Evolutionary conservation across 2,113 vertebrate genomes (phyloP).

Genomic region (Mionectes macconnelli): DNA sequence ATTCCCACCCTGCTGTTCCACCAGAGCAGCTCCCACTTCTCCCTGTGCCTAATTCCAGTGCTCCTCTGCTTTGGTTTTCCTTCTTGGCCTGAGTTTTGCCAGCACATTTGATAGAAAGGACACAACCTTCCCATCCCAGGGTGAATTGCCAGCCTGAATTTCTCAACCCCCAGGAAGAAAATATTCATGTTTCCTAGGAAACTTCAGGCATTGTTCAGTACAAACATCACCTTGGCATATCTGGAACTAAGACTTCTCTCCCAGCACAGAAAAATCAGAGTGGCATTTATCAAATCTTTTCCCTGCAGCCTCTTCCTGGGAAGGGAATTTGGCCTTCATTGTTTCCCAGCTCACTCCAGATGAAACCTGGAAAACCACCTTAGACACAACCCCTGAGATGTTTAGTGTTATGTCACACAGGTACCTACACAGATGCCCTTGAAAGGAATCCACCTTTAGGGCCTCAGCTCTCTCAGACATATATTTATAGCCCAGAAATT

Average conservation of each 20-base stretch:
- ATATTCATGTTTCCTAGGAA: conserved; percentile 20
- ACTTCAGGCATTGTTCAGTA: not conserved
- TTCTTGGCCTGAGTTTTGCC: not conserved
- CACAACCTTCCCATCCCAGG: not conserved
- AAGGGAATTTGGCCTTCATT: not conserved
- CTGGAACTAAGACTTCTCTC: not conserved
- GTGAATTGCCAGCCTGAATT: not conserved
- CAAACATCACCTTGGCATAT: not conserved
- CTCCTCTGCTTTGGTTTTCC: not conserved
- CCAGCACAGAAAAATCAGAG: not conserved
- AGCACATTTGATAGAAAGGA: not conserved
- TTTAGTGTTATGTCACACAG: not conserved
- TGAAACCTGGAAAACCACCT: not conserved
- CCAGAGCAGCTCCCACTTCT: not conserved
- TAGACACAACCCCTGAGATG: not conserved
- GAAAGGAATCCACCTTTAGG: not conserved
- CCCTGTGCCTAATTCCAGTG: not conserved
- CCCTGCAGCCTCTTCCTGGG: not conserved
- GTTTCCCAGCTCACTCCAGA: not conserved
- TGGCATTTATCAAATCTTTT: not conserved
- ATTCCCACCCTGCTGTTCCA: not conserved
- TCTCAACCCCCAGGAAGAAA: not conserved
- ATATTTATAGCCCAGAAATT: not conserved
- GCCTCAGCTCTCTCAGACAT: not conserved
- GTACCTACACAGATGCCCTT: not conserved